Conservation (phyloP, 2,888 invertebrate species). For the Andrena trimmerana region DNA sequence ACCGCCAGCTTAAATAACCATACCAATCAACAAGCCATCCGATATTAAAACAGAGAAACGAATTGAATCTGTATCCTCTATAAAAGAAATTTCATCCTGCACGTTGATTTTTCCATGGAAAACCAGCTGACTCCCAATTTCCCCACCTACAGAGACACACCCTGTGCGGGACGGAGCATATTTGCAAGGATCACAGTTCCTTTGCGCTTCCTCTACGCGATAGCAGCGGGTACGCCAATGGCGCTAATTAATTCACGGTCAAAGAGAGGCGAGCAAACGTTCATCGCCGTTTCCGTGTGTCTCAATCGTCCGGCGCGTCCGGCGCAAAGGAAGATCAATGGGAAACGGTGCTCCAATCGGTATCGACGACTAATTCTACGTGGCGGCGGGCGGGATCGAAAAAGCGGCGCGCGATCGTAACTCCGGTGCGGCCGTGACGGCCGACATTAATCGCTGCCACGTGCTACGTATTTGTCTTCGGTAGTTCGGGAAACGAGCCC, state of each 20-base stretch:
- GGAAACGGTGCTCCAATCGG: constrained; percentile 22
- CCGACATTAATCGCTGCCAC: constrained; percentile 69
- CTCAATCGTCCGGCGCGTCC: neutral
- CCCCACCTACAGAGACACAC: neutral
- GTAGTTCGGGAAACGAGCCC: constrained; percentile 27
- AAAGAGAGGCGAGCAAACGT: constrained; percentile 38
- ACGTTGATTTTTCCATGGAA: neutral
- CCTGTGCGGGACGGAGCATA: neutral
- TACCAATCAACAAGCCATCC: neutral
- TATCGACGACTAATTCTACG: constrained; percentile 29
- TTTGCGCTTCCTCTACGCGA: neutral
- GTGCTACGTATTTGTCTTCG: constrained; percentile 67
- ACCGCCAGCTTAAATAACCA: neutral
- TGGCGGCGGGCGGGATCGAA: constrained; percentile 29
- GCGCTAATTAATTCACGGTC: constrained; percentile 63
- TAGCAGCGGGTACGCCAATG: constrained; percentile 12
- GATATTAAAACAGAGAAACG: neutral
- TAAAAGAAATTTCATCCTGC: too few species aligned
- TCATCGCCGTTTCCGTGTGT: constrained; percentile 1
- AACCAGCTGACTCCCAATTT: neutral
- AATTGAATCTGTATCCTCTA: too few species aligned
- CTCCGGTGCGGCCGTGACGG: constrained; percentile 38
- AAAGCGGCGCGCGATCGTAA: constrained; percentile 47
- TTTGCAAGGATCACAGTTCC: constrained; percentile 6
- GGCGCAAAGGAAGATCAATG: constrained; percentile 32